Evolutionary conservation across 2,797 vertebrate species (phyloP).

Genomic region (Pangasius krempfi): DNA sequence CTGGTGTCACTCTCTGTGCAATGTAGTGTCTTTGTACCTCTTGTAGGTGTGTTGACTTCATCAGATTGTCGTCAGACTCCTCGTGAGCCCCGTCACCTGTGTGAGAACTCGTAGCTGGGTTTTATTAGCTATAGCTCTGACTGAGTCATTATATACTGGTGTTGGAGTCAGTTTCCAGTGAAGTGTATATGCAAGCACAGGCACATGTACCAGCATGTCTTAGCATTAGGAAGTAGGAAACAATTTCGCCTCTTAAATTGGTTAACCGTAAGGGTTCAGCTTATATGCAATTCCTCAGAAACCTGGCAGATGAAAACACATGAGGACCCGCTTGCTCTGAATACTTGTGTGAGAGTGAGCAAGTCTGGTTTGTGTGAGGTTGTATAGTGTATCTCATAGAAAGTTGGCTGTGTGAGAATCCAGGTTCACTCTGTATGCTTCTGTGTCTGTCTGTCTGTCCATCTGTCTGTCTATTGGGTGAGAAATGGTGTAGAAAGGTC

Average conservation of each 20-base stretch:
- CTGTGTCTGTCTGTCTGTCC: neutral
- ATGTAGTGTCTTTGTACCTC: conserved; percentile 7
- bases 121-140: neutral
- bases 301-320: neutral
- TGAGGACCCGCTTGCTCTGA: neutral
- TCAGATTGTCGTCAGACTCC: conserved; percentile 8
- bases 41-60: conserved; percentile 33
- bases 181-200: neutral
- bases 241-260: neutral
- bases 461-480: neutral
- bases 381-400: neutral
- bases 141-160: neutral
- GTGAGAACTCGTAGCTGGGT: conserved; percentile 2
- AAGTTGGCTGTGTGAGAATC: neutral
- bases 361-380: neutral
- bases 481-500: conserved; percentile 3
- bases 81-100: neutral
- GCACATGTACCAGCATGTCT: neutral
- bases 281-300: neutral
- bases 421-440: neutral
- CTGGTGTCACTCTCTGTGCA: conserved; percentile 21
- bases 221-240: neutral
- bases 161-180: neutral
- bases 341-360: neutral
- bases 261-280: neutral